Conservation (phyloP, 2,113 vertebrate genomes). For the Lagopus muta region DNA sequence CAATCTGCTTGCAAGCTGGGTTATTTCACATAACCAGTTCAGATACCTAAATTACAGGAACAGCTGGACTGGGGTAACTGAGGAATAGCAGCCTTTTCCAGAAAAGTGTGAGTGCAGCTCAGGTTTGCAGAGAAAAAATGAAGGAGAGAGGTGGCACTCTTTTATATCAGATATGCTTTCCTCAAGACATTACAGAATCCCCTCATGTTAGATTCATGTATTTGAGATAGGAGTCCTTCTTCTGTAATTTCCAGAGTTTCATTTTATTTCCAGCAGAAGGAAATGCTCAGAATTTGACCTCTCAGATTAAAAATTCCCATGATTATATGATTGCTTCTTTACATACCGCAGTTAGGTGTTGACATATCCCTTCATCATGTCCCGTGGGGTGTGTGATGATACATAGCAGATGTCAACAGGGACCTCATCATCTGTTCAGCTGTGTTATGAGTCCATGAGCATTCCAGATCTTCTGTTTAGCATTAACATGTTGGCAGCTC, state of each 20-base stretch:
- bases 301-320: neutral
- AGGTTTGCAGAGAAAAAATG: neutral
- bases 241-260: neutral
- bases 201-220: fast-evolving
- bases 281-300: neutral
- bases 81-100: neutral
- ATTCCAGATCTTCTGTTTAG: neutral
- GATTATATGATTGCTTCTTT: neutral
- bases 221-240: neutral
- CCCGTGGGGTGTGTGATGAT: neutral
- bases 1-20: neutral
- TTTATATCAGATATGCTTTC: neutral
- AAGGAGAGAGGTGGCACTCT: neutral
- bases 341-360: neutral
- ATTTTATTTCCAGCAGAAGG: neutral
- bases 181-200: neutral
- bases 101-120: neutral
- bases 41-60: neutral
- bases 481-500: fast-evolving
- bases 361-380: neutral
- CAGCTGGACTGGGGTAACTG: neutral
- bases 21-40: neutral
- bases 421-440: neutral
- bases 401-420: neutral
- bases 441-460: fast-evolving